Evolutionary conservation across 2,888 invertebrate genomes (phyloP), one percentile per base, ranked within the genome.

Genomic region (Ganaspis brasiliensis): DNA sequence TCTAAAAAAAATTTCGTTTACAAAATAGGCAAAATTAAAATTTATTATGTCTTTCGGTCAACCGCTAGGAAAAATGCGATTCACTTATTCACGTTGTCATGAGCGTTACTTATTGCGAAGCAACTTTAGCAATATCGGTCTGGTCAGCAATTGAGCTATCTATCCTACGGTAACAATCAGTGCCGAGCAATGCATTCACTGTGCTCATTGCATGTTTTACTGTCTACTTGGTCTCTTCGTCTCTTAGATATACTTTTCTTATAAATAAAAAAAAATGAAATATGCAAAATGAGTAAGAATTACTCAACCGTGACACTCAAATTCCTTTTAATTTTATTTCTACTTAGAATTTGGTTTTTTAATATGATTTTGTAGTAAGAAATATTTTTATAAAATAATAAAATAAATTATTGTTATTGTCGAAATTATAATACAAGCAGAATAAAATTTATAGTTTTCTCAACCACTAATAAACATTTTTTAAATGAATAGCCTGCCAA

Each of bases 71-170:
- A 59, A 59, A 35, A 31, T 59, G 31, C 31, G 16, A 16, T 35
- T 59, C 31, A 16, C 59, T 59, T 59, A 59, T n/a, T 31, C 59
- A 31, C 35, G 59, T 59, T 59, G 35, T 75, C 67, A 74, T 75
- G 78, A 82, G 76, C 76, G 80, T 81, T 79, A 84, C 80, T 85
- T 83, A 84, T 83, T 83, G 77, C 80, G 76, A 85, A 83, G 80
- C 84, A 80, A 84, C 84, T 84, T 86, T 79, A 83, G 84, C 83
- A 79, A 83, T 82, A 80, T 82, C 75, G 78, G 79, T 79, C 73
- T 84, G 85, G 85, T 84, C 80, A 86, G 85, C 89, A 89, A 90
- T 90, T 89, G 89, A 89, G 88, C 87, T 87, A 87, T 89, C 89
- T 87, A 81, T 85, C 78, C 82, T 84, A 76, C 84, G 84, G 83